Percentiles rank a stretch among this genome's conserved stretches.
Evolutionary conservation across 2,888 invertebrate genomes (phyloP).

Genomic region (Hypselothyrea guttata): DNA sequence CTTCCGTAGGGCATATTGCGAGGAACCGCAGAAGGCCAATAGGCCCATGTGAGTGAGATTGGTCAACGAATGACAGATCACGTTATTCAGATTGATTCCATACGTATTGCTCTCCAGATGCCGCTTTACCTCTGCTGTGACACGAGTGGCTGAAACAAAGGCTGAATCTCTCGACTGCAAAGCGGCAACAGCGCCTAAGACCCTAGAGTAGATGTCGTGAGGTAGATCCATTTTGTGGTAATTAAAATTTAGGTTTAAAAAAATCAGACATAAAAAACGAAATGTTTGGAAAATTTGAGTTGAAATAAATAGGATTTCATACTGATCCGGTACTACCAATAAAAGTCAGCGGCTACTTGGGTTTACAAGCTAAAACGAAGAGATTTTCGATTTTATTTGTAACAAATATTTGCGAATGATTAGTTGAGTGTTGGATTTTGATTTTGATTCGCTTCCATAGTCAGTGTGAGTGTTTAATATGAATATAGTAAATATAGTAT

Average conservation of each 20-base stretch:
- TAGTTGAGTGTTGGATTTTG: slow-evolving; percentile 23
- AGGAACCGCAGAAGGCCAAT: neutral
- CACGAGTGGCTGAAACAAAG: slow-evolving; percentile 14
- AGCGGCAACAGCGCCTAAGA: slow-evolving; percentile 49
- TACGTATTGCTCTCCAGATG: slow-evolving; percentile 44
- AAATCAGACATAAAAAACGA: too few relatives aligned
- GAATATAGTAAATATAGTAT: slow-evolving; percentile 40
- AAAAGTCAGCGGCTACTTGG: slow-evolving; percentile 23
- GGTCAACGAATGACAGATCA: slow-evolving; percentile 49
- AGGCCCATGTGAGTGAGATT: slow-evolving; percentile 33
- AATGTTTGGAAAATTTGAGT: too few relatives aligned
- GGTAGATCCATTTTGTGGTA: slow-evolving; percentile 61
- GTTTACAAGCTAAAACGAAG: slow-evolving; percentile 48
- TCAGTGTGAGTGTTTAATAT: slow-evolving; percentile 42
- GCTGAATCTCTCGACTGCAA: slow-evolving; percentile 24
- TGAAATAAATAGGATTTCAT: too few relatives aligned
- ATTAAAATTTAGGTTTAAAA: too few relatives aligned
- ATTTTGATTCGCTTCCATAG: slow-evolving; percentile 26
- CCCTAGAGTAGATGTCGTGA: too few relatives aligned
- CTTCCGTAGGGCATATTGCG: slow-evolving; percentile 1
- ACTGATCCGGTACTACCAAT: too few relatives aligned
- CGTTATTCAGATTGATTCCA: slow-evolving; percentile 27
- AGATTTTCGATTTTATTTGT: slow-evolving; percentile 49
- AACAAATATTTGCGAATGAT: slow-evolving; percentile 52
- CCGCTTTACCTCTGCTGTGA: slow-evolving; percentile 40